phyloP scores from a whole-genome alignment of 1,140 invertebrate species.

The Drosophila tsacasi region DNA sequence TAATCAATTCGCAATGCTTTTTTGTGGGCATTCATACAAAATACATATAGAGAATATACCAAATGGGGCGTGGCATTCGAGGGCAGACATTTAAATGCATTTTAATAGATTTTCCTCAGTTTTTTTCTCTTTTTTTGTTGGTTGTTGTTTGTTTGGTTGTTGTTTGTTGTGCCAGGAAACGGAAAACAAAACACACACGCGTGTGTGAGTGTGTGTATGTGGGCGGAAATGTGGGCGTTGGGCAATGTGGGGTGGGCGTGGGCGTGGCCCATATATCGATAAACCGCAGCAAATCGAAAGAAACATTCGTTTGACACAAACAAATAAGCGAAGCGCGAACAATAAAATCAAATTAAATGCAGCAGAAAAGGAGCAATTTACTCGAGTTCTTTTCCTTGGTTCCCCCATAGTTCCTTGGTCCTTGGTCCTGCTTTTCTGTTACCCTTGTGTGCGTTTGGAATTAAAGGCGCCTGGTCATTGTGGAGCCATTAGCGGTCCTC shows the following conservation, averaged over 20 bases:
- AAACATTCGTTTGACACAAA: conserved; percentile 64
- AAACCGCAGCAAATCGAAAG: conserved; percentile 58
- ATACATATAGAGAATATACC: conserved; percentile 3
- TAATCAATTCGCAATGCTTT: conserved; percentile 69
- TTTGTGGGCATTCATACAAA: conserved; percentile 32
- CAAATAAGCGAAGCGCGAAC: conserved; percentile 69
- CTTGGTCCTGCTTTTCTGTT: neutral
- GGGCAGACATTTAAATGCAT: conserved; percentile 73
- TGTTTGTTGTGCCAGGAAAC: conserved; percentile 27
- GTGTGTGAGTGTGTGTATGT: conserved; percentile 1
- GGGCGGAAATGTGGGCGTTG: conserved; percentile 23
- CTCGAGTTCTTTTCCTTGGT: conserved; percentile 28
- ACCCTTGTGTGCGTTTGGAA: conserved; percentile 11
- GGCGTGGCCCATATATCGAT: conserved; percentile 63
- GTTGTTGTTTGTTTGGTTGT: neutral
- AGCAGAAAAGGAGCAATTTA: conserved; percentile 56
- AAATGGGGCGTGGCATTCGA: conserved; percentile 43
- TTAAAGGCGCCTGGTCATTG: conserved; percentile 70
- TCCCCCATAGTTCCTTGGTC: neutral
- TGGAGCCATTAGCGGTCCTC: conserved; percentile 73
- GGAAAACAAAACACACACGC: conserved; percentile 43
- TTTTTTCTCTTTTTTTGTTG: neutral
- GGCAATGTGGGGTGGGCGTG: conserved; percentile 2
- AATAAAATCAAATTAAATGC: conserved; percentile 77
- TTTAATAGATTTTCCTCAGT: conserved; percentile 62